These are phyloP conservation scores for Canis aureus DNA, from an alignment of 2,113 vertebrate species.

Conservation along the genomic window DNA sequence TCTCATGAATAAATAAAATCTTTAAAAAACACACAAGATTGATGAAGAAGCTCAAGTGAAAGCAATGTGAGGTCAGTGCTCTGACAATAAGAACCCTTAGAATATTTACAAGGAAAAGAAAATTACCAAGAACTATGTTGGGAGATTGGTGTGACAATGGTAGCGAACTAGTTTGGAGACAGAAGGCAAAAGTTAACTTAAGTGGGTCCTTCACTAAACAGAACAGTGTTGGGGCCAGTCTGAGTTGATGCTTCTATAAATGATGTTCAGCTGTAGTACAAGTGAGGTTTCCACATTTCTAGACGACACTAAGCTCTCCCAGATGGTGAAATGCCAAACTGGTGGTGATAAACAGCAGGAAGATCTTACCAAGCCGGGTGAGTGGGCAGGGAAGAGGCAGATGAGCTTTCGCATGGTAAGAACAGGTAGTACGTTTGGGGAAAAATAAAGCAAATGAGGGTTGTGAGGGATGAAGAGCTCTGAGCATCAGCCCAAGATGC, in stretches of 20 bases:
- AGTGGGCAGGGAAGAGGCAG: constrained; percentile 38
- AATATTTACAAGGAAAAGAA: neutral
- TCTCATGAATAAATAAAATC: too few species aligned
- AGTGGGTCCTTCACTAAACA: neutral
- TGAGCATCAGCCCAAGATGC: neutral
- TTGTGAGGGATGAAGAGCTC: neutral
- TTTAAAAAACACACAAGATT: neutral
- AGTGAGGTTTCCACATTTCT: constrained; percentile 36
- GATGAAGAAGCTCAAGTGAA: neutral
- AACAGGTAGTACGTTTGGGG: neutral
- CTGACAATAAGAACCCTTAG: neutral
- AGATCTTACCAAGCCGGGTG: constrained; percentile 20
- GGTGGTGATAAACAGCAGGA: constrained; percentile 51
- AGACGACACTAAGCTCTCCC: constrained; percentile 48
- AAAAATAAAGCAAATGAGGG: neutral
- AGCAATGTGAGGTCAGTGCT: neutral
- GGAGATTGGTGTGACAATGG: neutral
- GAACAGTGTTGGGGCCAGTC: neutral
- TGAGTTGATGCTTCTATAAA: constrained; percentile 1
- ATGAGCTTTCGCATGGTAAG: neutral
- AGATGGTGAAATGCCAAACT: constrained; percentile 63
- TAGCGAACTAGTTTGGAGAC: neutral
- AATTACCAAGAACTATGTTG: neutral
- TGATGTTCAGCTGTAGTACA: neutral
- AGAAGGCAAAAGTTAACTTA: neutral